Evolutionary conservation across 2,888 invertebrate species (phyloP).

Genomic region (Tromatobia lineatoria): DNA sequence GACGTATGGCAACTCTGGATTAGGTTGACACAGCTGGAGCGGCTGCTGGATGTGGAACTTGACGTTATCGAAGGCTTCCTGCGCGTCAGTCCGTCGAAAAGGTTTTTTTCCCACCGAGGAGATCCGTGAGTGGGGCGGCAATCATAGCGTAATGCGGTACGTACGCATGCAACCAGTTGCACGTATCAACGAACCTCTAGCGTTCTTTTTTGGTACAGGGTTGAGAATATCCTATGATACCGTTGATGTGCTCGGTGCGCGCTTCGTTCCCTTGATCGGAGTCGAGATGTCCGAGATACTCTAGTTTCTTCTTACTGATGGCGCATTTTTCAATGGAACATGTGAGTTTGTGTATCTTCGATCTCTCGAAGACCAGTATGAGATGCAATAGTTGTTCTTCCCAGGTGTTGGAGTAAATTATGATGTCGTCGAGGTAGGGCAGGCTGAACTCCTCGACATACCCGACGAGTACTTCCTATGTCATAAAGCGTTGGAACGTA

Average conservation of each 20-base stretch:
- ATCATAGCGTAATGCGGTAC: constrained; percentile 14
- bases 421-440: constrained; percentile 23
- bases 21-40: no score
- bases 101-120: constrained; percentile 2
- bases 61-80: no score
- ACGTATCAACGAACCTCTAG: constrained; percentile 13
- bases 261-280: no score
- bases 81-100: not conserved
- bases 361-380: no score
- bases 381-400: no score
- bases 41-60: no score
- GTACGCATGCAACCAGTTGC: constrained; percentile 35
- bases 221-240: not conserved
- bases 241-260: not conserved
- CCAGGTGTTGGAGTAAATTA: no score
- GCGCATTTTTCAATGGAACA: no score
- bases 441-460: constrained; percentile 66
- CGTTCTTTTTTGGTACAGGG: not conserved
- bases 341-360: no score
- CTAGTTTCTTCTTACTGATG: no score
- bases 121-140: not conserved
- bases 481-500: constrained; percentile 76
- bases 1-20: no score
- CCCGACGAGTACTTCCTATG: constrained; percentile 69
- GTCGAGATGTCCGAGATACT: not conserved